Base-by-base conservation (phyloP, 2,888 invertebrate species). In the Tetragonula carbonaria region DNA sequence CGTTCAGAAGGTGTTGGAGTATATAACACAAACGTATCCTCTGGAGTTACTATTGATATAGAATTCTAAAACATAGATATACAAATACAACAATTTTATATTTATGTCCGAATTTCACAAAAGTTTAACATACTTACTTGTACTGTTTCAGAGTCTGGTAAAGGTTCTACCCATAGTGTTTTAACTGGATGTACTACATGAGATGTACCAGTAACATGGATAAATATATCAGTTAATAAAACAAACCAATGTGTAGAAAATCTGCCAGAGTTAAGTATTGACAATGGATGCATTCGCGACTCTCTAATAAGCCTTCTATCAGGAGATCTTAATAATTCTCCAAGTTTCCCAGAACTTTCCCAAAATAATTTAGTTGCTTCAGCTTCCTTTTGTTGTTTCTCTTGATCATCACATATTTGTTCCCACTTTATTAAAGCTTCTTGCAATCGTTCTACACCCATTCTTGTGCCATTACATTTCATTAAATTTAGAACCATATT, bases 231-330 rank as follows among this genome's bases (percentile, higher is more conserved):
- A 78, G 97, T 97, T 92, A 98, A 96, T 73, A 98, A 95, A 88
- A 98, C 96, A 91, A 98, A 98, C 95, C 97, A 97, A 91, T 97
- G 97, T 0, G 96, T 96, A 6, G 97, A 96, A 93, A 98, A 97
- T 85, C 97, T 95, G 38, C 97, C 96, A 51, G 96, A 96, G 91
- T 97, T 96, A 5, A 96, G 95, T 82, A 98, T 95, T 87, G 96
- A 96, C 4, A 98, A 94, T 0, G 97, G 97, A 87, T 96, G 95
- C 13, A 96, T 95, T 89, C 96, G 96, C 2, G 98, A 98, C 90
- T 98, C 98, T 79, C 97, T 95, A 75, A 98, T 95, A 62, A 98
- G 94, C n/a, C 98, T 96, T 75, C 98, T 95, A 74, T 96, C 96
- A 0, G 96, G 96, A 8, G 95, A 95, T 91, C 96, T 95, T 83